These are phyloP conservation scores for Sitta europaea DNA, from an alignment of 2,113 vertebrate genomes.

Conservation along the genomic window DNA sequence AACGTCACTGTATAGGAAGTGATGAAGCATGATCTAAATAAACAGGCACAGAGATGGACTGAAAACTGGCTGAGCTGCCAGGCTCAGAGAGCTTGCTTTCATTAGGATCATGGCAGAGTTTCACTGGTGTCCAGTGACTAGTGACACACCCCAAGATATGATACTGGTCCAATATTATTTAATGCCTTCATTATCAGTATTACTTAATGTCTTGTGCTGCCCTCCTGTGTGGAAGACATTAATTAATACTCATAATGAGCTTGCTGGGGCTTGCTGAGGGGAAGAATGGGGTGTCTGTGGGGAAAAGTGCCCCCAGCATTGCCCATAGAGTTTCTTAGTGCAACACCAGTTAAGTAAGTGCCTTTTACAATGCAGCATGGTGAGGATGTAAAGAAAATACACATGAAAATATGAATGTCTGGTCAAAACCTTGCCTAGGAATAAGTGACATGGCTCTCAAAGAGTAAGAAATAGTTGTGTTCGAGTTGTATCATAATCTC, in stretches of 20 bases:
- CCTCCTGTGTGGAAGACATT: neutral
- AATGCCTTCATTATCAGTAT: neutral
- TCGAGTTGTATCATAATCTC: neutral
- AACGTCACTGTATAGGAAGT: neutral
- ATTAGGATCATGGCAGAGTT: neutral
- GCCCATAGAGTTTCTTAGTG: neutral
- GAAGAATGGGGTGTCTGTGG: accelerated
- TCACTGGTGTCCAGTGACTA: neutral
- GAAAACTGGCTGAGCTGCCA: neutral
- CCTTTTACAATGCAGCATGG: neutral
- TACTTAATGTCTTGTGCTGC: neutral
- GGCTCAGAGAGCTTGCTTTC: neutral
- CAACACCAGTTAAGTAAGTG: neutral
- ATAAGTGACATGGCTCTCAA: neutral
- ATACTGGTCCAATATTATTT: neutral
- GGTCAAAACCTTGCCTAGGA: neutral
- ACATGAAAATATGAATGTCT: neutral
- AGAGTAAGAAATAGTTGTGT: neutral
- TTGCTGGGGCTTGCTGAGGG: neutral
- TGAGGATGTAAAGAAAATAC: neutral
- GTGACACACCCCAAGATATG: neutral
- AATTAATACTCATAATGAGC: neutral
- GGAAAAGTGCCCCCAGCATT: neutral
- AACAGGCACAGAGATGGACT: neutral
- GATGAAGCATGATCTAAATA: neutral